Evolutionary conservation across 2,113 vertebrate species (phyloP).

Genomic region (Xyliphius kryptos): DNA sequence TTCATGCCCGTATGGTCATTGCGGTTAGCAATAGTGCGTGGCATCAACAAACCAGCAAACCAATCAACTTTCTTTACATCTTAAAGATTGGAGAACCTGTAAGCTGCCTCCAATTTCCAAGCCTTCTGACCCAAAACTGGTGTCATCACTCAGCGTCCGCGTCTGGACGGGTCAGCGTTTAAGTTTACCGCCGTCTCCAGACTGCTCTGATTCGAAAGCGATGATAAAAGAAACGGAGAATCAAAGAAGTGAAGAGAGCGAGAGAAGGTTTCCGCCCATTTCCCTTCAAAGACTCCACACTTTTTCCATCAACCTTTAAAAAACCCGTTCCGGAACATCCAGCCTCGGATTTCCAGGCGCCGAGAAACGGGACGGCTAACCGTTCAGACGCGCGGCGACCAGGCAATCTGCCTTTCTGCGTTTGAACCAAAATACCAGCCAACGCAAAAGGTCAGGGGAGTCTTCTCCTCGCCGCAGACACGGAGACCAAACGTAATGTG

Average conservation of each 20-base stretch:
- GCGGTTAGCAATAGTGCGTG: too few species aligned
- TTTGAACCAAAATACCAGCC: conserved; percentile 45
- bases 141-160: not conserved
- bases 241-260: not conserved
- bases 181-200: conserved; percentile 12
- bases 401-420: conserved; percentile 29
- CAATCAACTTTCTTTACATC: too few species aligned
- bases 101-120: too few species aligned
- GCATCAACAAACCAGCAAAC: too few species aligned
- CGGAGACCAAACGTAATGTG: conserved; percentile 27
- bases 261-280: conserved; percentile 22
- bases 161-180: conserved; percentile 28
- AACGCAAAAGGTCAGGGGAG: conserved; percentile 33
- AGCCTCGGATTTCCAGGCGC: conserved; percentile 1
- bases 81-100: too few species aligned
- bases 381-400: not conserved
- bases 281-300: conserved; percentile 17
- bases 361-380: conserved; percentile 6
- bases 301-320: conserved; percentile 21
- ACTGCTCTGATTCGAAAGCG: too few species aligned
- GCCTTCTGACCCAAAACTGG: too few species aligned
- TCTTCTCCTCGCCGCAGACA: conserved; percentile 17
- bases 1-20: too few species aligned
- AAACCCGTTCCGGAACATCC: conserved; percentile 28
- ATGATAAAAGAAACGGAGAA: conserved; percentile 20